These are phyloP conservation scores for Megastigmus dorsalis DNA, from an alignment of 2,888 invertebrate species.

Conservation along the genomic window DNA sequence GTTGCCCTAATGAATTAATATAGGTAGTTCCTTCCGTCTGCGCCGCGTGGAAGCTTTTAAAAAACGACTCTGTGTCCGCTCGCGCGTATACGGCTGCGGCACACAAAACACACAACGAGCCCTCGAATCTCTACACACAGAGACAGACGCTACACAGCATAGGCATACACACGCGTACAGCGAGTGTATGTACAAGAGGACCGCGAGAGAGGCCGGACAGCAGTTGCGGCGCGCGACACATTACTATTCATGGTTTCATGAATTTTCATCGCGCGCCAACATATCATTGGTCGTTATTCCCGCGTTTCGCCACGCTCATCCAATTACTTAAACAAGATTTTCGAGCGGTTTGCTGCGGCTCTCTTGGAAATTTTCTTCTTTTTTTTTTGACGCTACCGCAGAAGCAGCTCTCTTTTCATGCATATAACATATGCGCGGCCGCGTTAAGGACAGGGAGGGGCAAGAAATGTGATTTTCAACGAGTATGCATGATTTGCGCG, in stretches of 20 bases:
- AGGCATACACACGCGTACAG: not conserved
- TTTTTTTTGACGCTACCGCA: no score
- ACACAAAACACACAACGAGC: not conserved
- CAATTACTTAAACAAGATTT: slow-evolving; percentile 47
- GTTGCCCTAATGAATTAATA: slow-evolving; percentile 12
- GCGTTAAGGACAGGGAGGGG: no score
- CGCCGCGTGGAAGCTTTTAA: no score
- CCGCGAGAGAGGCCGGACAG: not conserved
- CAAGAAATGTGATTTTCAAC: no score
- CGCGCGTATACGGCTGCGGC: not conserved
- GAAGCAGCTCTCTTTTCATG: no score
- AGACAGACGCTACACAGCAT: not conserved
- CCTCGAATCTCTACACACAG: not conserved
- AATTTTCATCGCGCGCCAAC: slow-evolving; percentile 64
- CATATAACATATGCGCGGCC: no score
- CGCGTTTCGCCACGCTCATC: slow-evolving; percentile 40
- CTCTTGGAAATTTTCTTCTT: no score
- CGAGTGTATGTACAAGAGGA: no score
- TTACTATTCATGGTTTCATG: slow-evolving; percentile 72
- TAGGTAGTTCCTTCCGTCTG: not conserved
- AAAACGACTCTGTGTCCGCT: not conserved
- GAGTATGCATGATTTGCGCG: no score
- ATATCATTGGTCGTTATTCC: slow-evolving; percentile 65
- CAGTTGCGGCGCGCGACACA: slow-evolving; percentile 53
- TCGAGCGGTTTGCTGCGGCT: no score